phyloP scores from a whole-genome alignment of 1,140 invertebrate genomes.

The Popillia japonica region DNA sequence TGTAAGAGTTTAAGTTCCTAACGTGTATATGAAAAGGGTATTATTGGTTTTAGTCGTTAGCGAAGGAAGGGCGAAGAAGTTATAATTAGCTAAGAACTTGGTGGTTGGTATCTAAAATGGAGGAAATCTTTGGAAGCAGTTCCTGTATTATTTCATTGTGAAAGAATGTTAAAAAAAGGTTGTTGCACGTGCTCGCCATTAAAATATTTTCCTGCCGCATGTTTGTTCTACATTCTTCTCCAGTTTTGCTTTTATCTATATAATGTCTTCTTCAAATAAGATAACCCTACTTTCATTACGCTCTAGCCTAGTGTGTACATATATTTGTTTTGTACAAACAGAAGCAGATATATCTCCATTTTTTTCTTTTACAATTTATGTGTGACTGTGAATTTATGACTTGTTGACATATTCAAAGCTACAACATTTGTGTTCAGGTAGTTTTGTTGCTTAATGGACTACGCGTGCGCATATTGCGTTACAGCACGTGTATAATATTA shows the following conservation, averaged over 20 bases:
- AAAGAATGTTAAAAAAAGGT: not conserved
- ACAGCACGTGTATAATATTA: constrained; percentile 10
- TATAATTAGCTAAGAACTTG: not conserved
- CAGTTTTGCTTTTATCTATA: not conserved
- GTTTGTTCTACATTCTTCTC: not conserved
- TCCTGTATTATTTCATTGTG: no score
- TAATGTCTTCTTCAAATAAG: not conserved
- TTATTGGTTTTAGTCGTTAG: not conserved
- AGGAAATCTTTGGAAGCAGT: not conserved
- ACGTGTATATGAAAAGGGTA: not conserved
- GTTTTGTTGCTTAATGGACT: not conserved
- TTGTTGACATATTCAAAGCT: no score
- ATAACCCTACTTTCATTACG: not conserved
- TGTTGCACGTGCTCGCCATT: not conserved
- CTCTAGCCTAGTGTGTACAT: not conserved
- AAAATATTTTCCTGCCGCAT: not conserved
- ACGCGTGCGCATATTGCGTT: not conserved
- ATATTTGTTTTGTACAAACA: not conserved
- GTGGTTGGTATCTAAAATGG: no score
- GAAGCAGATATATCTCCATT: not conserved
- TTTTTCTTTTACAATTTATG: not conserved
- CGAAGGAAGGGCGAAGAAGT: not conserved
- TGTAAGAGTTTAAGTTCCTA: not conserved
- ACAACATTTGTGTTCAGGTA: not conserved
- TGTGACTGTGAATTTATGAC: no score